Base-by-base conservation (phyloP, 2,113 vertebrate species). In the Atractosteus spatula region DNA sequence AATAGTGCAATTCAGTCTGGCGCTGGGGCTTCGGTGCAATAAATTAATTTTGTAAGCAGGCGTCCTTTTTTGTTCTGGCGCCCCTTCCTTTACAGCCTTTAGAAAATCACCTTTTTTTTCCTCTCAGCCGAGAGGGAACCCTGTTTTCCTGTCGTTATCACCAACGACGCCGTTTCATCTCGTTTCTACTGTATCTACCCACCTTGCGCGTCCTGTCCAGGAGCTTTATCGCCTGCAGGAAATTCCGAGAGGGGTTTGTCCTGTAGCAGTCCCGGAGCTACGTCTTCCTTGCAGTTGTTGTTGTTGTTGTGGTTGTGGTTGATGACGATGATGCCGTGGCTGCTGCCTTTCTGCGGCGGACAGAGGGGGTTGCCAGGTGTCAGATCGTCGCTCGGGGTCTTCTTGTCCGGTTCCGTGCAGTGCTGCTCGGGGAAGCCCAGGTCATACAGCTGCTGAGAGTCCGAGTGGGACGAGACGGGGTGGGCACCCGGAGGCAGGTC, bases 91-190 rank as follows among this genome's bases (percentile, higher is more conserved):
- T 77, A 78, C 61, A 65, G 74, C 71, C 81, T 78, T 72, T 71
- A 80, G 85, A 83, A 86, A 84, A 73, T 79, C 78, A 83, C 79
- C 76, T 80, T 77, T 79, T 79, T 79, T 29, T 29, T 1, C 17
- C 17, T 29, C 74, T 81, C 73, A 68, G 55, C 56, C 68, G 59
- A 63, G 17, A 45, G 66, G 51, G 17, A 41, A 44, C 41, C 61
- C 11, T 66, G 64, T 70, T 73, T 55, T 62, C 56, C 42, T 78
- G 59, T 61, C 41, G 55, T 43, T 63, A 64, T 45, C 63, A 64
- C 45, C 76, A 62, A 65, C 56, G 62, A 47, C 16, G 62, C 63
- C 29, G 43, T 17, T 66, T 70, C 74, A n/a, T 76, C 51, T 69
- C 62, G 12, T 11, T 71, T 41, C 63, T 7, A 56, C 16, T 12